Percentiles rank a stretch among this genome's conserved stretches.
Evolutionary conservation across 2,888 invertebrate genomes (phyloP).

Genomic region (Drosophila mettleri): DNA sequence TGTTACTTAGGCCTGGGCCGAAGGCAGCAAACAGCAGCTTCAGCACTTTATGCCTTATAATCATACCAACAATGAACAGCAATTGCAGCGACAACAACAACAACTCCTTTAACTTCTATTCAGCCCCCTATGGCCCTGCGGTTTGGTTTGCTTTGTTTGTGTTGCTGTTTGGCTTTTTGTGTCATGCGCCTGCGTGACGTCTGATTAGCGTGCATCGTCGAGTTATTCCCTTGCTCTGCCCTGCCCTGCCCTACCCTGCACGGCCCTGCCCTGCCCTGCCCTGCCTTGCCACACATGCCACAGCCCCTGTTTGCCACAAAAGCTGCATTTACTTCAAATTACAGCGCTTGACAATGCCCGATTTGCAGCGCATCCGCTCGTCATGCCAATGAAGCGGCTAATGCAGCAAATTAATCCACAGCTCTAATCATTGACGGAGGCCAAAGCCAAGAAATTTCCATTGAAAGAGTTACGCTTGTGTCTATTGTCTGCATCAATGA

Average conservation of each 20-base stretch:
- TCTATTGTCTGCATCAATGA: neutral
- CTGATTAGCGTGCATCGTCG: conserved; percentile 61
- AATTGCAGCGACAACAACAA: conserved; percentile 24
- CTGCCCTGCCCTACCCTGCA: neutral
- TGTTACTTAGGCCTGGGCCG: conserved; percentile 70
- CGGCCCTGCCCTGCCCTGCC: neutral
- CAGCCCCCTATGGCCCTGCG: neutral
- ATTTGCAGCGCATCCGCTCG: conserved; percentile 30
- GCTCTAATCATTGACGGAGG: neutral
- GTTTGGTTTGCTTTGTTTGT: conserved; percentile 5
- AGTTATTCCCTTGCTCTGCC: neutral
- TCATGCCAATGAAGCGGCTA: conserved; percentile 42
- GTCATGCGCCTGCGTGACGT: conserved; percentile 71
- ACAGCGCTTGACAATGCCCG: conserved; percentile 44
- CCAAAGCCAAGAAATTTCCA: neutral
- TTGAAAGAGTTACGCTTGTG: neutral
- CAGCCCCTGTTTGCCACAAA: no score
- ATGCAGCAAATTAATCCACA: conserved; percentile 6
- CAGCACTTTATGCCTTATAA: conserved; percentile 69
- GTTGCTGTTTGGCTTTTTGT: conserved; percentile 31
- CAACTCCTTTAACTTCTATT: conserved; percentile 27
- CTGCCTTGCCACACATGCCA: neutral
- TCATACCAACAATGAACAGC: conserved; percentile 38
- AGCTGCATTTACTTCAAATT: conserved; percentile 26
- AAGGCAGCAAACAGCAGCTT: conserved; percentile 35